Base-by-base conservation (phyloP, 2,113 vertebrate genomes). In the Ploceus nigricollis region DNA sequence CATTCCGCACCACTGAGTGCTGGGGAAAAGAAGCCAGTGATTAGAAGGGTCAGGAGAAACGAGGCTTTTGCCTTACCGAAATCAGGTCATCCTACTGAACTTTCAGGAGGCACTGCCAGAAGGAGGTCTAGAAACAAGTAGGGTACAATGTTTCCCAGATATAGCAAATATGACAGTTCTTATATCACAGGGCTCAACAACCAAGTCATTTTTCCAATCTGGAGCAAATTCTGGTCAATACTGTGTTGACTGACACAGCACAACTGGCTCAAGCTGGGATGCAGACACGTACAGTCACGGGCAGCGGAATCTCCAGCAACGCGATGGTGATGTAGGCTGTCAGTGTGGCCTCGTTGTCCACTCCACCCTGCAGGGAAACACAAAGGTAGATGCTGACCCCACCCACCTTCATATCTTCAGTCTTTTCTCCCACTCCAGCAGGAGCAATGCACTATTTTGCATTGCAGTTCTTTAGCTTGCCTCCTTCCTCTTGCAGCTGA, bases 361-460 rank as follows among this genome's bases (percentile, higher is more conserved):
- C 97, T 73, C 96, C 96, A 33, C 97, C 98, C 97, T 98, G 96
- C 53, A 83, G 9, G 39, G 68, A 96, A 92, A 80, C 54, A 95
- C 13, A 86, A 66, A 68, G 7, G 25, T 8, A 71, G 15, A 56
- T 63, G 51, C 4, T 91, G 31, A 88, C 0, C 30, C 2, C 16
- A 77, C 8, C 16, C 12, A 56, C 15, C 9, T 81, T 61, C 35
- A 11, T 17, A 22, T 50, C 33, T 48, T 72, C 75, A 48, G 8
- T 47, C 25, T 70, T 87, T 73, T 60, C 73, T 82, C 27, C 23
- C 24, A 7, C 15, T 83, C 37, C 14, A n/a, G 20, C 15, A 15
- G 28, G 15, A 33, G 39, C 50, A 45, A 23, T 42, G 42, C 20
- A 22, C 16, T 33, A 10, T 28, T 72, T 23, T 53, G 50, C 37